A percentile compares a stretch with the other conserved stretches of the same genome.
Conservation (phyloP, 1,140 invertebrate species). For the Planococcus citri region DNA sequence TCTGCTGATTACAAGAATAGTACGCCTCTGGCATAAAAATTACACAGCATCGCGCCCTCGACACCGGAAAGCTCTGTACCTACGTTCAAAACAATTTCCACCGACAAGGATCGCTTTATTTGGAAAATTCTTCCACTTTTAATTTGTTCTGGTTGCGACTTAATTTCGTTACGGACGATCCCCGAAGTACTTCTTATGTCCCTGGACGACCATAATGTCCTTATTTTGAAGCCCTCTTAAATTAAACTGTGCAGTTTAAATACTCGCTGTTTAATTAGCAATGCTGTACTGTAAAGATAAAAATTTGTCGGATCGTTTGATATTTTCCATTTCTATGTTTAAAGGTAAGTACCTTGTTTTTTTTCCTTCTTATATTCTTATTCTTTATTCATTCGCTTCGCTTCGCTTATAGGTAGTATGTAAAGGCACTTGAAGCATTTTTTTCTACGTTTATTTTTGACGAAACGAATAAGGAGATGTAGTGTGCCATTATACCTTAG, state of each 20-base stretch:
- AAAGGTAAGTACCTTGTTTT: neutral
- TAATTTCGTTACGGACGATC: constrained; percentile 19
- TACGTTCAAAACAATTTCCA: constrained; percentile 12
- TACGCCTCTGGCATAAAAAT: constrained; percentile 15
- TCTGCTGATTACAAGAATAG: constrained; percentile 9
- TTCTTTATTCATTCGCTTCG: neutral
- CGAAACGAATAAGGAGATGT: too few species aligned
- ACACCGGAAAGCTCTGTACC: neutral
- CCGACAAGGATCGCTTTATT: constrained; percentile 15
- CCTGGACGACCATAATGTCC: constrained; percentile 16
- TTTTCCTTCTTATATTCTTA: neutral
- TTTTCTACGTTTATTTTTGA: too few species aligned
- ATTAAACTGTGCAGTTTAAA: constrained; percentile 14
- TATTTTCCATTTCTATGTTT: constrained; percentile 9
- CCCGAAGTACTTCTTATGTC: constrained; percentile 13
- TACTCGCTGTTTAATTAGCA: constrained; percentile 18
- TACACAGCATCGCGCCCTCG: neutral
- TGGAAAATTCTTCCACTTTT: constrained; percentile 18
- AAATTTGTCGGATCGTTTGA: constrained; percentile 19
- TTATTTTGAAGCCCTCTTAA: constrained; percentile 17
- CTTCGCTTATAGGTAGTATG: neutral
- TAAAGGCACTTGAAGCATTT: too few species aligned
- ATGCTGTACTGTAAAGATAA: constrained; percentile 9
- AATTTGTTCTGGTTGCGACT: constrained; percentile 20
- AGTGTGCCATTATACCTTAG: too few species aligned